Percentiles rank a stretch among this genome's conserved stretches.
Evolutionary conservation across 2,797 vertebrate genomes (phyloP).

Genomic region (Pogonophryne albipinna): DNA sequence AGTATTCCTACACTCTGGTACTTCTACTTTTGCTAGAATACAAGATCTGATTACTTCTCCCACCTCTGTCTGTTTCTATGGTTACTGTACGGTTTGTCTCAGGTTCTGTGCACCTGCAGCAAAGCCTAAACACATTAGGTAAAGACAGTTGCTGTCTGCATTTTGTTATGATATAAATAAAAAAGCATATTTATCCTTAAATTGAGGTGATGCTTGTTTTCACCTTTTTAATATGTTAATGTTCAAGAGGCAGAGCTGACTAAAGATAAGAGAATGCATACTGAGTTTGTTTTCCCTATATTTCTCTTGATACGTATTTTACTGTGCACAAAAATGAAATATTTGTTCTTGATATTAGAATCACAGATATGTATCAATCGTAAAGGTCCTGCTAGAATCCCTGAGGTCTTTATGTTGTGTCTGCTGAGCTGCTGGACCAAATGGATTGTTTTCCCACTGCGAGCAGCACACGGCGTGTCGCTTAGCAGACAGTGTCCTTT

Average conservation of each 20-base stretch:
- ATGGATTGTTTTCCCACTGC: constrained; percentile 43
- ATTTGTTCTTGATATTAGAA: no score
- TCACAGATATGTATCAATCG: no score
- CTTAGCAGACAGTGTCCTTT: constrained; percentile 30
- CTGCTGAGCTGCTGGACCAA: constrained; percentile 10
- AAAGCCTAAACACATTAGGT: not conserved
- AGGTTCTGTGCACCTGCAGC: constrained; percentile 8
- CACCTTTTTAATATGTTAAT: not conserved
- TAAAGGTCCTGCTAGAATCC: constrained; percentile 1
- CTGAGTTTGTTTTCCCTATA: not conserved
- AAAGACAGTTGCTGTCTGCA: not conserved
- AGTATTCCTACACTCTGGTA: no score
- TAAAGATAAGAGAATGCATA: no score
- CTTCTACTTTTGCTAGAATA: no score
- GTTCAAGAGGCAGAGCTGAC: not conserved
- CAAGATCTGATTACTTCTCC: no score
- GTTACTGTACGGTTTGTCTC: constrained; percentile 7
- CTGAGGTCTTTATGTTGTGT: constrained; percentile 30
- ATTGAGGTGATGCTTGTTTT: not conserved
- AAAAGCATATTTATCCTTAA: not conserved
- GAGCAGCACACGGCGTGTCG: constrained; percentile 34
- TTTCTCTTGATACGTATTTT: not conserved
- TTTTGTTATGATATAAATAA: not conserved
- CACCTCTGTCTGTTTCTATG: constrained; percentile 9
- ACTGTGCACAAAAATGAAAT: not conserved